Evolutionary conservation across 1,140 invertebrate genomes (phyloP), one percentile per base, ranked within the genome.

Genomic region (Dufourea novaeangliae): DNA sequence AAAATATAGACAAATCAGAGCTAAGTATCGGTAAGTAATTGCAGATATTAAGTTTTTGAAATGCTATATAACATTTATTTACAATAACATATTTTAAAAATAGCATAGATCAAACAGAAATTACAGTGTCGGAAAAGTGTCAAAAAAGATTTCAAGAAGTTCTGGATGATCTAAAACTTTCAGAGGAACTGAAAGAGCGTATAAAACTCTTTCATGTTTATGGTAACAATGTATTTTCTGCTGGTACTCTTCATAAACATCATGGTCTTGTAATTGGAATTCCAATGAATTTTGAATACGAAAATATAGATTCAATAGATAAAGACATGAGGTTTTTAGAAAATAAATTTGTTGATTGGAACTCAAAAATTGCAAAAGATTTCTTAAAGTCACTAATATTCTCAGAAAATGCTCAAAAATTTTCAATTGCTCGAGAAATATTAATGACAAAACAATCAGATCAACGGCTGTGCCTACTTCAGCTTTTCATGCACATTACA

Each of bases 401-500:
- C 2, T 95, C 95, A 12, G 95, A 96, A 56, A 94, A 96, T 57
- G 96, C 96, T 7, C 94, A 97, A 87, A 94, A 96, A 71, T 97
- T 96, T 93, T 96, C 94, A 14, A 94, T 97, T 29, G 96, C 95
- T 66, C 93, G 95, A 74, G 94, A 97, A 92, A 93, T 97, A 56
- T 87, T 95, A 94, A 66, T 94, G 94, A 11, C 88, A 93, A 61
- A 93, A 94, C 80, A 0, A 8, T 14, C 0, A 52, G n/a, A n/a
- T n/a, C n/a, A n/a, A n/a, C n/a, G n/a, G n/a, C n/a, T n/a, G n/a
- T n/a, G n/a, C n/a, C n/a, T n/a, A n/a, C n/a, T n/a, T n/a, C n/a
- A n/a, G n/a, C n/a, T n/a, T n/a, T n/a, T n/a, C n/a, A n/a, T n/a
- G n/a, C n/a, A n/a, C n/a, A n/a, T n/a, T n/a, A n/a, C n/a, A n/a